Percentiles rank a stretch among this genome's conserved stretches.
These are phyloP conservation scores for Baryphthengus martii DNA, from an alignment of 2,113 vertebrate genomes.

Conservation along the genomic window DNA sequence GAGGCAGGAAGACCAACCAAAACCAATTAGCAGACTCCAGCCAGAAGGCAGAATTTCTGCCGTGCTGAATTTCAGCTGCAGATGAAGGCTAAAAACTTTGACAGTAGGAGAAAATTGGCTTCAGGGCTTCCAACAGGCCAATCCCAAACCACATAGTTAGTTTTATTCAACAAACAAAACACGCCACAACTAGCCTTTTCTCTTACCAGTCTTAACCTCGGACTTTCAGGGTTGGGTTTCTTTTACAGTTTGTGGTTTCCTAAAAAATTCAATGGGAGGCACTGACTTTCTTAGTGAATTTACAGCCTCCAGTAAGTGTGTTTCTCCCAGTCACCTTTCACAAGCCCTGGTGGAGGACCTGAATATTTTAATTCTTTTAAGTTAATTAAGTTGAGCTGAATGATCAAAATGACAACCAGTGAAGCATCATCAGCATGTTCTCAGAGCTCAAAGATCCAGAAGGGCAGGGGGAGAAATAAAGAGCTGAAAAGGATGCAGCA, in stretches of 20 bases:
- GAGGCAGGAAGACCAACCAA: neutral
- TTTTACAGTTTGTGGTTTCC: neutral
- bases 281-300: neutral
- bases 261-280: neutral
- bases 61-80: neutral
- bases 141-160: neutral
- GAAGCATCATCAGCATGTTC: neutral
- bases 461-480: neutral
- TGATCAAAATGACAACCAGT: neutral
- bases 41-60: conserved; percentile 28
- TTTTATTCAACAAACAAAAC: conserved; percentile 20
- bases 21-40: conserved; percentile 23
- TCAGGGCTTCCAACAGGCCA: neutral
- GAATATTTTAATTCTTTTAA: neutral
- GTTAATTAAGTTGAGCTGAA: neutral
- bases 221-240: neutral
- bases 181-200: neutral
- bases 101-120: neutral
- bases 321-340: neutral
- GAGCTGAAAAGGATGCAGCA: neutral
- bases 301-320: neutral
- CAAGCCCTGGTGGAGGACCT: neutral
- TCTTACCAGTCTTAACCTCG: neutral
- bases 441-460: neutral
- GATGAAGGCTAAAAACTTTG: neutral